phyloP scores from a whole-genome alignment of 2,797 vertebrate genomes.

The Anabacerthia variegaticeps region DNA sequence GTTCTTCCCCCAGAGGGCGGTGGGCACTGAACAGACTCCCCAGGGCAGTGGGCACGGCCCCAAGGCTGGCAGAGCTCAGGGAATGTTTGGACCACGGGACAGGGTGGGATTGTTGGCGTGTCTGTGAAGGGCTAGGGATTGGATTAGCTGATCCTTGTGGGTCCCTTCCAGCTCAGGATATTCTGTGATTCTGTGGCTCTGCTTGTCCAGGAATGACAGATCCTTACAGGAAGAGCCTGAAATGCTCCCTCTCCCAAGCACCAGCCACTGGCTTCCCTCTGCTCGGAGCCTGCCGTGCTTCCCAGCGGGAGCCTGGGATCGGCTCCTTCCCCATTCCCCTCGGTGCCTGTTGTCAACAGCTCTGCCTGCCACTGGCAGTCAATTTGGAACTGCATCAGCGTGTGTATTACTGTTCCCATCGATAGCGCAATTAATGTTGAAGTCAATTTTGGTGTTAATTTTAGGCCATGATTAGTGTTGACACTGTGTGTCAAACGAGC shows the following conservation, averaged over 20 bases:
- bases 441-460: constrained; percentile 82
- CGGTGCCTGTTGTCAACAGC: constrained; percentile 28
- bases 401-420: constrained; percentile 66
- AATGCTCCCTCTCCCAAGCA: not conserved
- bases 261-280: fast-evolving
- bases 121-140: fast-evolving
- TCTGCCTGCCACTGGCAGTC: constrained; percentile 39
- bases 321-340: not conserved
- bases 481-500: constrained; percentile 72
- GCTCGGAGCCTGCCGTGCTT: fast-evolving
- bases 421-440: constrained; percentile 78
- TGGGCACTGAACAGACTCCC: not conserved
- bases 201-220: not conserved
- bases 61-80: not conserved
- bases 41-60: not conserved
- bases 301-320: not conserved
- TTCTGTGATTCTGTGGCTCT: not conserved
- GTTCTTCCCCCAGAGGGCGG: not conserved
- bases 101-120: not conserved
- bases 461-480: constrained; percentile 80
- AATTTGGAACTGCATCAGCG: constrained; percentile 55
- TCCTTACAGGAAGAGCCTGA: not conserved
- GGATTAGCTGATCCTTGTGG: not conserved
- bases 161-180: not conserved
- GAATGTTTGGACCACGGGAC: fast-evolving